Evolutionary conservation across 1,140 invertebrate species (phyloP), one percentile per base, ranked within the genome.

Genomic region (Ephestia elutella): DNA sequence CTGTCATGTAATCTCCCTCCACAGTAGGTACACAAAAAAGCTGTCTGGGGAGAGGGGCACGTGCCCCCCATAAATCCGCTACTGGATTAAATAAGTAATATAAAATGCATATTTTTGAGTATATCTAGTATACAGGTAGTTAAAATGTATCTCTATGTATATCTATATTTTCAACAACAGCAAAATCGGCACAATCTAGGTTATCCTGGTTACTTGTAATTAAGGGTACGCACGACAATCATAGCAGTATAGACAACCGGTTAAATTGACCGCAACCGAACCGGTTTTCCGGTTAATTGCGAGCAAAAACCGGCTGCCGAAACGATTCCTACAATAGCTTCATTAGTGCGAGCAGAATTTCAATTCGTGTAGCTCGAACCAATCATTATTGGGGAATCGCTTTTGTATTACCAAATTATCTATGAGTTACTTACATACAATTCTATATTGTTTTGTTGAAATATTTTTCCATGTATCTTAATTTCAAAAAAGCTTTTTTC

Each of bases 241-340:
- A 10, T 38, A 38, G 38, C n/a, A 44, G 10, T 17, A 17, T 15
- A 44, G 38, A 44, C 38, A 15, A 48, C 59, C 60, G 62, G 58
- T 64, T 68, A 63, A 68, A 55, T 38, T 56, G 48, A 66, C 60
- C 64, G 54, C 60, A 61, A 20, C 35, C 60, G 56, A 49, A 20
- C 35, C 66, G 60, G 55, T 61, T 61, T 68, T 59, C 53, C 60
- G 62, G 66, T 68, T 68, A 68, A 68, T 64, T 68, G 66, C 62
- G 62, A 56, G 57, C 59, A 68, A 68, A 68, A 68, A 68, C 62
- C 54, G 57, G 15, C 50, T 53, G 50, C 19, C 50, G n/a, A 25
- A 53, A 53, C 20, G 53, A 17, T 35, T 57, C 60, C 60, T 57
- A 68, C 63, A 68, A 65, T 65, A 35, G 59, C 35, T 65, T 68